Evolutionary conservation across 2,797 vertebrate species (phyloP).

Genomic region (Arnoldichthys spilopterus): DNA sequence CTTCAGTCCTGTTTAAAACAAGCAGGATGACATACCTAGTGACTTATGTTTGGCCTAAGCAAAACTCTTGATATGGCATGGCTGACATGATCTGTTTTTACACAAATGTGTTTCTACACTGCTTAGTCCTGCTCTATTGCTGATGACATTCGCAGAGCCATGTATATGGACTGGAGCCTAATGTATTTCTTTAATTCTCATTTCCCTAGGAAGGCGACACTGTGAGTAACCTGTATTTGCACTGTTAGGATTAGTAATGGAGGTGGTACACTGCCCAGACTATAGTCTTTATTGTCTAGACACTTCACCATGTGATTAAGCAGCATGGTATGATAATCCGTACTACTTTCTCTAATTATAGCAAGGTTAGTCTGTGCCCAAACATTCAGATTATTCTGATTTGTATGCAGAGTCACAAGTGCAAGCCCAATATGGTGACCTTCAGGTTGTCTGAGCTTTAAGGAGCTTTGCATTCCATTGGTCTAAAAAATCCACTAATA

Average conservation of each 20-base stretch:
- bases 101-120: constrained; percentile 31
- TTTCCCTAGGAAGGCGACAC: neutral
- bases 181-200: constrained; percentile 1
- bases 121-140: neutral
- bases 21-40: no score
- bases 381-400: neutral
- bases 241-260: neutral
- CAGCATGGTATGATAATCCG: constrained; percentile 4
- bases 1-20: no score
- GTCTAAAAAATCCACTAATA: neutral
- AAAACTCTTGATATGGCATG: constrained; percentile 29
- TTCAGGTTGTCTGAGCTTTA: neutral
- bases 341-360: neutral
- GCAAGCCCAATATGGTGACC: neutral
- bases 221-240: neutral
- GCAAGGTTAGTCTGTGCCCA: neutral
- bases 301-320: constrained; percentile 3
- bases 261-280: neutral
- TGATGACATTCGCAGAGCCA: constrained; percentile 19
- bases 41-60: constrained; percentile 31
- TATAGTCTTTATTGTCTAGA: neutral
- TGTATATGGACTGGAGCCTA: neutral
- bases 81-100: constrained; percentile 34
- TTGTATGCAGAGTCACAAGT: neutral
- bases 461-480: neutral